These are phyloP conservation scores for Apteryx owenii DNA, from an alignment of 2,113 vertebrate species.

Conservation along the genomic window DNA sequence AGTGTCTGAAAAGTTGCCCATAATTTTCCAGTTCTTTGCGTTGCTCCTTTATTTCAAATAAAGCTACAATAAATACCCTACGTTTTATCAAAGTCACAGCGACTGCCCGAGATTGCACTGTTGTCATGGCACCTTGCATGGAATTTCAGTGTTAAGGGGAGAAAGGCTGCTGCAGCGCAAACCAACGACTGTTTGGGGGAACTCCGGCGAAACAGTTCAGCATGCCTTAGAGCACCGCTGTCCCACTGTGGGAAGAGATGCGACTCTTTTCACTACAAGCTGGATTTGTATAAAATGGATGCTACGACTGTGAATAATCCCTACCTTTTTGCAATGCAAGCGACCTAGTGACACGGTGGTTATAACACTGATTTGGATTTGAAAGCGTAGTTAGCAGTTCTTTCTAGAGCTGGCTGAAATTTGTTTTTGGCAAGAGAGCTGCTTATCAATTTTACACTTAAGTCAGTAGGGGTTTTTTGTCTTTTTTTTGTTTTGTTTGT, in stretches of 20 bases:
- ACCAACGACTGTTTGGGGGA: background rate
- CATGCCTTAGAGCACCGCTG: background rate
- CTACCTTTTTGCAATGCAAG: background rate
- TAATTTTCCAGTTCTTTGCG: background rate
- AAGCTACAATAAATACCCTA: background rate
- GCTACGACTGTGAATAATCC: background rate
- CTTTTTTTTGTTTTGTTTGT: too few species aligned
- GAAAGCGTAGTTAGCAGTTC: background rate
- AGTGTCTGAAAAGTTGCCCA: background rate
- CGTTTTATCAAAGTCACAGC: rapidly evolving
- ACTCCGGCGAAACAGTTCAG: background rate
- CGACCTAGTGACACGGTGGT: background rate
- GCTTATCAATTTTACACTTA: background rate
- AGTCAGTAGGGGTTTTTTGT: rapidly evolving
- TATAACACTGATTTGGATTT: background rate
- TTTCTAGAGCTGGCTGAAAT: background rate
- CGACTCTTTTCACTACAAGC: background rate
- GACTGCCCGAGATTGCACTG: background rate
- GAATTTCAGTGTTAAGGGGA: background rate
- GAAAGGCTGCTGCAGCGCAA: background rate
- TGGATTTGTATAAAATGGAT: background rate
- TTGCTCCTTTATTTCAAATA: background rate
- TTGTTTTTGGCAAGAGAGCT: background rate
- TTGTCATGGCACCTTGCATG: background rate
- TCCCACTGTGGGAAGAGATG: background rate